Base-by-base conservation (phyloP, 2,797 vertebrate species). In the Enteromius viviparus region DNA sequence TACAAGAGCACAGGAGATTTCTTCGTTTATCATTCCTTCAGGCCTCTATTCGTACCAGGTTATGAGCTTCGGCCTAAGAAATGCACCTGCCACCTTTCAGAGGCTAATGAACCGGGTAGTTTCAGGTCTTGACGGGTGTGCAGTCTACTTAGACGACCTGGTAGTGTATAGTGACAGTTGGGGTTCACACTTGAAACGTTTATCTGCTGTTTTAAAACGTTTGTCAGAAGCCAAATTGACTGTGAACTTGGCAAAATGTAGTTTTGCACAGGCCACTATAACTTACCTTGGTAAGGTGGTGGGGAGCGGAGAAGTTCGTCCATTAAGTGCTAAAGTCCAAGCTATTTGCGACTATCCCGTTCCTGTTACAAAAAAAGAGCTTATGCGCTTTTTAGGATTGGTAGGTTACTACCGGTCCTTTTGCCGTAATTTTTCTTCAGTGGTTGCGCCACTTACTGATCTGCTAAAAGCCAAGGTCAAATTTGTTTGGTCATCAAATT, bases 21-120 rank as follows among this genome's bases (percentile, higher is more conserved):
- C 69, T 3, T 51, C 10, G 9, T 71, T 78, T 12, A 45, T 77
- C 3, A n/a, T 71, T 21, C 51, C 72, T 10, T 32, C 49, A 26
- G 62, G 84, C n/a, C 40, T 76, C 15, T 85, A 81, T 14, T 80
- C 78, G 1, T 77, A 85, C 8, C 6, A 40, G 51, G 78, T 81
- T 8, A 81, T 81, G 79, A 70, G 51, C 51, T 76, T 85, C 42
- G 53, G 29, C 5, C 26, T 40, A 19, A 40, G 1, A 15, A 53
- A 51, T 32, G 34, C 55, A 5, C 75, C 51, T 2, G 47, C 55
- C 15, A 77, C 42, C 15, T 77, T 64, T 21, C 76, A 76, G 9
- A 19, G n/a, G 1, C 21, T 83, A 11, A 66, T 83, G 47, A 83
- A 83, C 32, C 15, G 17, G 0, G 70, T 76, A 15, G 37, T 75